Conservation (phyloP, 2,888 invertebrate genomes). For the Epiperipatus broadwayi region DNA sequence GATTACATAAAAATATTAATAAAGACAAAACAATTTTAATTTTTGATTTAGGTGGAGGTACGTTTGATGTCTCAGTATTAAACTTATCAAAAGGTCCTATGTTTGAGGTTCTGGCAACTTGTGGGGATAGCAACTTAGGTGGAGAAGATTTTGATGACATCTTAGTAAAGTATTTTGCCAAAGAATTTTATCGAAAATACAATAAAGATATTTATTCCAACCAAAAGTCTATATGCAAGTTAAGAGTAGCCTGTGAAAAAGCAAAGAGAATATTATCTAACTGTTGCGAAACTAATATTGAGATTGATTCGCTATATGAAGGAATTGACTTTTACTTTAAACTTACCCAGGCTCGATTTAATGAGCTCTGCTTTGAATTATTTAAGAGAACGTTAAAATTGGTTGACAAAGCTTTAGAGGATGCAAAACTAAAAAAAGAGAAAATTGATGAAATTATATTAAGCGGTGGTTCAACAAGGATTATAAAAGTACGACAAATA, state of each 20-base stretch:
- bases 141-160: slow-evolving; percentile 18
- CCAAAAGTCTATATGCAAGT: slow-evolving; percentile 13
- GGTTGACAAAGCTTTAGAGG: slow-evolving; percentile 23
- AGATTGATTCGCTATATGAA: slow-evolving; percentile 24
- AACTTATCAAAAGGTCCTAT: slow-evolving; percentile 16
- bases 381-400: slow-evolving; percentile 23
- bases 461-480: slow-evolving; percentile 26
- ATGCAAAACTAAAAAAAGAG: slow-evolving; percentile 24
- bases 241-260: slow-evolving; percentile 15
- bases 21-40: slow-evolving; percentile 17
- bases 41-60: slow-evolving; percentile 17
- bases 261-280: slow-evolving; percentile 20
- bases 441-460: slow-evolving; percentile 24
- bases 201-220: slow-evolving; percentile 14
- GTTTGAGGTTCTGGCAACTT: slow-evolving; percentile 25
- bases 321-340: slow-evolving; percentile 24
- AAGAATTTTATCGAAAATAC: slow-evolving; percentile 15
- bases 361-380: slow-evolving; percentile 23
- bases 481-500: slow-evolving; percentile 25
- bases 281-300: slow-evolving; percentile 21
- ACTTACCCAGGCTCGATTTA: slow-evolving; percentile 24
- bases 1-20: slow-evolving; percentile 21
- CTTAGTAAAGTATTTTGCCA: slow-evolving; percentile 15
- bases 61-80: slow-evolving; percentile 17
- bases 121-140: slow-evolving; percentile 25